These are phyloP conservation scores for Lycophotia porphyrea DNA, from an alignment of 2,888 invertebrate species.

Conservation along the genomic window DNA sequence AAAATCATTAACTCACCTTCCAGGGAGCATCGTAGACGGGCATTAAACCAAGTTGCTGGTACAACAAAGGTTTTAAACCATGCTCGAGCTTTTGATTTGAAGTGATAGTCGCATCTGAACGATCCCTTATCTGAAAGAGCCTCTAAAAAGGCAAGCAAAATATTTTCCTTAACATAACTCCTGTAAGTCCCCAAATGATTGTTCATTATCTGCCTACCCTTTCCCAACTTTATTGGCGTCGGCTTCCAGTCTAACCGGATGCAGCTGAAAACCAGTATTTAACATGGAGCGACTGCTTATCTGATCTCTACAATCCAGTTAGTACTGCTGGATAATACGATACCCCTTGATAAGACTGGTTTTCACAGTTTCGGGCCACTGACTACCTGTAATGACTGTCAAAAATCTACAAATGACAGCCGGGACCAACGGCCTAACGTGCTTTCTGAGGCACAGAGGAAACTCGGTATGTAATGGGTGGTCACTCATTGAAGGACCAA, in stretches of 20 bases:
- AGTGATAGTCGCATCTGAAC: conserved; percentile 48
- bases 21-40: conserved; percentile 36
- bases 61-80: conserved; percentile 40
- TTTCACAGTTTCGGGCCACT: too few relatives aligned
- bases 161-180: neutral
- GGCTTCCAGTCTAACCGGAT: neutral
- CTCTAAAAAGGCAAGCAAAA: conserved; percentile 26
- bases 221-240: neutral
- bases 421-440: too few relatives aligned
- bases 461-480: too few relatives aligned
- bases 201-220: neutral
- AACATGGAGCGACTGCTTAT: neutral
- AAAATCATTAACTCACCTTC: conserved; percentile 49
- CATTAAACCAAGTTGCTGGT: conserved; percentile 41
- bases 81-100: conserved; percentile 10
- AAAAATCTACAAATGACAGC: neutral
- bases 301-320: neutral
- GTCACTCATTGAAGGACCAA: too few relatives aligned
- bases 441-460: too few relatives aligned
- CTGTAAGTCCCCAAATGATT: neutral
- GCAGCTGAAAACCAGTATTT: neutral
- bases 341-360: too few relatives aligned
- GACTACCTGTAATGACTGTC: too few relatives aligned
- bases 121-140: too few relatives aligned
- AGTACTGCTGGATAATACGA: too few relatives aligned